These are phyloP conservation scores for Xyliphius kryptos DNA, from an alignment of 2,113 vertebrate species.

Conservation along the genomic window DNA sequence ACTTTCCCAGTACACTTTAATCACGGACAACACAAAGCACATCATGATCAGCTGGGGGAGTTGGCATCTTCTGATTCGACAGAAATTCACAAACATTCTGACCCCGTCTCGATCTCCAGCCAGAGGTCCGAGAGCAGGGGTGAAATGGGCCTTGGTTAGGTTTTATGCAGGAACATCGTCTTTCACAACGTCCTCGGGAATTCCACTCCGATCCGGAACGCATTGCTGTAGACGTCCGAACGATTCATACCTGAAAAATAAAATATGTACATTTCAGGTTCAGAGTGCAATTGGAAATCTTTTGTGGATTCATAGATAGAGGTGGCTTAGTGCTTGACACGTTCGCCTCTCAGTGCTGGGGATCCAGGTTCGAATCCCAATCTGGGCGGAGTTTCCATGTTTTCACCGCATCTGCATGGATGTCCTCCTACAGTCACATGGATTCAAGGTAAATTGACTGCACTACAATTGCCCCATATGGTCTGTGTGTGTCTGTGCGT, in stretches of 20 bases:
- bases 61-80: conserved; percentile 73
- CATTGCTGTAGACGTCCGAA: not conserved
- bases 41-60: conserved; percentile 71
- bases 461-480: too few species aligned
- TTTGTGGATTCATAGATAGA: too few species aligned
- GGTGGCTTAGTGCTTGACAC: too few species aligned
- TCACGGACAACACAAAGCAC: conserved; percentile 73
- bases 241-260: conserved; percentile 13
- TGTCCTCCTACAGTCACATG: too few species aligned
- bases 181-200: conserved; percentile 32
- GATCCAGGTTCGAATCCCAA: too few species aligned
- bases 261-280: not conserved
- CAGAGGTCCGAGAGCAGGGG: conserved; percentile 26
- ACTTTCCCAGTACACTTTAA: conserved; percentile 80
- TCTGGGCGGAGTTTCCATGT: too few species aligned
- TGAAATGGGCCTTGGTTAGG: not conserved
- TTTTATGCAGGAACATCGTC: conserved; percentile 29
- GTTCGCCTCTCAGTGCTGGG: too few species aligned
- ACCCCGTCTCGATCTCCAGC: conserved; percentile 31
- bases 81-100: conserved; percentile 76
- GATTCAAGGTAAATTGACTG: too few species aligned
- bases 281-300: too few species aligned
- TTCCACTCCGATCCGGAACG: conserved; percentile 45
- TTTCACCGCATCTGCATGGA: too few species aligned
- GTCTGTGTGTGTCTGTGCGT: too few species aligned